Conservation (phyloP, 1,140 invertebrate species). For the Zaprionus ornatus region DNA sequence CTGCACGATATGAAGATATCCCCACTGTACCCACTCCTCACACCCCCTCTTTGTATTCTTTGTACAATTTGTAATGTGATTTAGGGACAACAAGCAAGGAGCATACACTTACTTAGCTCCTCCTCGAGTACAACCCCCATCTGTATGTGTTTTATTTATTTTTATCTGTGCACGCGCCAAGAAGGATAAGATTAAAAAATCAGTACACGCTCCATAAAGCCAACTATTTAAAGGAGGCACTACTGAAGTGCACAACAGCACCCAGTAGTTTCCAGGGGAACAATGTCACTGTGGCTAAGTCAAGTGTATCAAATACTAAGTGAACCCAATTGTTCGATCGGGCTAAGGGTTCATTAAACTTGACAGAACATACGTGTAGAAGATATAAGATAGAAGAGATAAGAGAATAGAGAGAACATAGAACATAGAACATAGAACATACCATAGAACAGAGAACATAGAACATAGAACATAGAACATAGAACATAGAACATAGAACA, state of each 20-base stretch:
- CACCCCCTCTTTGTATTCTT: not conserved
- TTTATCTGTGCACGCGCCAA: not conserved
- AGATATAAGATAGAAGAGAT: no score
- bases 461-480: no score
- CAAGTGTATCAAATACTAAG: not conserved
- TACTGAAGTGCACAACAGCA: not conserved
- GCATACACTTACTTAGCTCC: not conserved
- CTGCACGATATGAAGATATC: not conserved
- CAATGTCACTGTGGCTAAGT: not conserved
- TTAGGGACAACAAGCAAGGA: not conserved
- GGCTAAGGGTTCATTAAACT: not conserved
- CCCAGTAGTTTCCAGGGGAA: not conserved
- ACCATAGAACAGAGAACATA: no score
- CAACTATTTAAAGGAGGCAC: not conserved
- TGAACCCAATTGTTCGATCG: not conserved
- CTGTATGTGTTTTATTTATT: constrained; percentile 2
- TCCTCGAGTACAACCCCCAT: not conserved
- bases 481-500: no score
- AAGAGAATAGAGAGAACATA: no score
- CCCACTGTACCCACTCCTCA: not conserved
- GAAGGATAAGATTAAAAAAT: not conserved
- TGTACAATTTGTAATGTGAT: constrained; percentile 4
- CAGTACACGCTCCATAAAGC: not conserved
- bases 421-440: no score
- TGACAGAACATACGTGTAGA: no score